phyloP scores from a whole-genome alignment of 2,113 vertebrate genomes.

The Grallaria varia region DNA sequence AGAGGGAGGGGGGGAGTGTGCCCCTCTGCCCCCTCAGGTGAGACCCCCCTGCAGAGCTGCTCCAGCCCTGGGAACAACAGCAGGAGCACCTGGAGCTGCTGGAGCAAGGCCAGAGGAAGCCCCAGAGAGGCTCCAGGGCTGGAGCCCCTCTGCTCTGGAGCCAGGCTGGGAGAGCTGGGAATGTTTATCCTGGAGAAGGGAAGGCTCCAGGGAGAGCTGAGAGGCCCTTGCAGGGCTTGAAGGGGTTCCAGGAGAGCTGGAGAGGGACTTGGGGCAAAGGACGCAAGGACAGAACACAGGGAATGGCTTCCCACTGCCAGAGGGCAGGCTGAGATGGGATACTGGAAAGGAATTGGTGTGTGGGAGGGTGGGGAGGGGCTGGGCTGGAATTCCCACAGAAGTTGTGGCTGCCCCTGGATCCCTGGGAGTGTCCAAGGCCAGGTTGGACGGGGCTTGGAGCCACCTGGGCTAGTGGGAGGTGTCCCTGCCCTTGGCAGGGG shows the following conservation, averaged over 20 bases:
- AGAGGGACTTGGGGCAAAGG: background rate
- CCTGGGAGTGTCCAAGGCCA: rapidly evolving
- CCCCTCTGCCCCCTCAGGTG: background rate
- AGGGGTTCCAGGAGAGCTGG: background rate
- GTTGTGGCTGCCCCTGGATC: background rate
- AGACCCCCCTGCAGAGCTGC: background rate
- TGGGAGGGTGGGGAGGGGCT: background rate
- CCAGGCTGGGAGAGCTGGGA: background rate
- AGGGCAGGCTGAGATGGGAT: background rate
- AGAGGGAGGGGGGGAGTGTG: background rate
- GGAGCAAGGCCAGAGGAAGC: background rate
- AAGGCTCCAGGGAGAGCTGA: background rate
- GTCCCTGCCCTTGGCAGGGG: background rate
- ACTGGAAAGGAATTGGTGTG: background rate
- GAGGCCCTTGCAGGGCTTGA: background rate
- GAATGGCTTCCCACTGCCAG: background rate
- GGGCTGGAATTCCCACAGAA: background rate
- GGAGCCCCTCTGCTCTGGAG: background rate
- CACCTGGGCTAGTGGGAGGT: rapidly evolving
- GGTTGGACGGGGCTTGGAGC: background rate
- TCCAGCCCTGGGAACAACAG: rapidly evolving
- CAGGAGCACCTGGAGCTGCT: background rate
- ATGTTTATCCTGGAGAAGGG: rapidly evolving
- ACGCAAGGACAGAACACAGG: background rate
- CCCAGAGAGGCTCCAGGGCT: background rate